Base-by-base conservation (phyloP, 2,797 vertebrate genomes). In the Gambusia yucatana region DNA sequence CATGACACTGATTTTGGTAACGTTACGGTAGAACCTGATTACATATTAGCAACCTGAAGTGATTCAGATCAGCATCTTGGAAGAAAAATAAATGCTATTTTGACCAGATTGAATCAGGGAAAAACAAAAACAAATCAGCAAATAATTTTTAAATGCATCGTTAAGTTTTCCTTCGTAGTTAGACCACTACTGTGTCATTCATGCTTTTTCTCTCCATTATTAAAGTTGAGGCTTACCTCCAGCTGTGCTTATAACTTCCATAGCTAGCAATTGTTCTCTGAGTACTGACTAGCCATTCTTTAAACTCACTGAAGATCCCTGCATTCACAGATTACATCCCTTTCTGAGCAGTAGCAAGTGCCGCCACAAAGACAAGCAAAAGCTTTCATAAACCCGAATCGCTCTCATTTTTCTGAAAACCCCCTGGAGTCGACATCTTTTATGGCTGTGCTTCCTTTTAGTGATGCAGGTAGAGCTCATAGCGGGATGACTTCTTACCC, bases 401-500 rank as follows among this genome's bases (percentile, higher is more conserved):
- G 20, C 20, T 67, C 8, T 70, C 67, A 11, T 70, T 52, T 52
- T 50, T 52, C 3, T 22, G 30, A 50, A 73, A 59, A 59, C 17
- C 6, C 11, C 16, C 52, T 30, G 25, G 55, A 59, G 47, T 41
- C 14, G 22, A 55, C 52, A 59, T 75, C 22, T 25, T 50, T 46
- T 22, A 25, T 36, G 10, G 47, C 30, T 22, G 11, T n/a, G 20
- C 17, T 22, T 44, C 41, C 41, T 70, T 43, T 41, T 59, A 55
- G 63, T 55, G 48, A 70, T 59, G 22, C 8, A 46, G 72, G 3
- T 44, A 36, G 59, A 33, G 25, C 22, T 33, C 48, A 41, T 17
- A 4, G 52, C 47, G 46, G 85, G 75, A 57, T 59, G 2, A 10
- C 50, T 25, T 94, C 98, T 97, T 96, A 99, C 98, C 98, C 98